Evolutionary conservation across 2,888 invertebrate species (phyloP).

Genomic region (Calameuta idolon): DNA sequence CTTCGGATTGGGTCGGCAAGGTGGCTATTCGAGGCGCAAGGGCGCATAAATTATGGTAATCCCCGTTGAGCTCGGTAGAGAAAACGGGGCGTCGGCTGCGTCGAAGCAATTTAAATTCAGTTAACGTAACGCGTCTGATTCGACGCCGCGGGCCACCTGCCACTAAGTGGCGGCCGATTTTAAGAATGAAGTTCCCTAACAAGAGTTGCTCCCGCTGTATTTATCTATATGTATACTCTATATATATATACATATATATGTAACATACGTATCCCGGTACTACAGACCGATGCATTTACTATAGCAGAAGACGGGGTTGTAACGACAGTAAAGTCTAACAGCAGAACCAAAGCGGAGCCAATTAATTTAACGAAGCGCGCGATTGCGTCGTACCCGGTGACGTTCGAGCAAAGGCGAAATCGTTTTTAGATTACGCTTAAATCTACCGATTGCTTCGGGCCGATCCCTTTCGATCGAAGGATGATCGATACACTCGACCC

Average conservation of each 20-base stretch:
- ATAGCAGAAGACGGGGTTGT: slow-evolving; percentile 16
- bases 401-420: slow-evolving; percentile 38
- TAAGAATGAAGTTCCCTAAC: slow-evolving; percentile 48
- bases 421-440: not conserved
- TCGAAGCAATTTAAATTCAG: slow-evolving; percentile 62
- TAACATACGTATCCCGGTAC: not conserved
- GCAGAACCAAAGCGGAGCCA: slow-evolving; percentile 42
- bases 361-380: slow-evolving; percentile 53
- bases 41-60: slow-evolving; percentile 66
- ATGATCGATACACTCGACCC: slow-evolving; percentile 7
- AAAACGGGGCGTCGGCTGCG: slow-evolving; percentile 30
- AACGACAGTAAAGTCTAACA: slow-evolving; percentile 46
- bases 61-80: slow-evolving; percentile 22
- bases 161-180: slow-evolving; percentile 55
- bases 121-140: slow-evolving; percentile 63
- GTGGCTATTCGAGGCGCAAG: slow-evolving; percentile 26
- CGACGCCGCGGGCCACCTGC: slow-evolving; percentile 59
- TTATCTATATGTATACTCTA: not conserved
- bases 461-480: slow-evolving; percentile 1
- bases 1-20: slow-evolving; percentile 30
- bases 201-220: slow-evolving; percentile 22
- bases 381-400: slow-evolving; percentile 44
- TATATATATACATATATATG: too few relatives aligned
- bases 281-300: not conserved
- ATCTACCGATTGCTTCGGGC: not conserved